Conservation (phyloP, 2,113 vertebrate genomes). For the Clupea harengus region DNA sequence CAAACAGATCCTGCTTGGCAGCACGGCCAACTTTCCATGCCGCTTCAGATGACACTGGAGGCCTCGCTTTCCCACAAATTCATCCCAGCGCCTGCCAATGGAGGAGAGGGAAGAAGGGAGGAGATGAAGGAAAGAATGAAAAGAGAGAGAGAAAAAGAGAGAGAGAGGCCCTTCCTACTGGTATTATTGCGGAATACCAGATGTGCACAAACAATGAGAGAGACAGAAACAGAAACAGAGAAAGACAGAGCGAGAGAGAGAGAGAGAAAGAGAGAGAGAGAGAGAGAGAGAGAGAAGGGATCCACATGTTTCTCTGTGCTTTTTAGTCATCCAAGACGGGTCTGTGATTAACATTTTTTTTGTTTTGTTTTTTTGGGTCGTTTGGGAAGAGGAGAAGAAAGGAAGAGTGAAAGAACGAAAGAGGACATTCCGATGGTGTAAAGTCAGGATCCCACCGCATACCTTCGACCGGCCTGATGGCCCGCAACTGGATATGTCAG, state of each 20-base stretch:
- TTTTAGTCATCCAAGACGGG: not conserved
- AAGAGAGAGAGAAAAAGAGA: not conserved
- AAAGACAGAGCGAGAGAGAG: not conserved
- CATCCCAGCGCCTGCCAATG: slow-evolving; percentile 23
- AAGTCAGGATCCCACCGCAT: not conserved
- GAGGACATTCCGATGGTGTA: not conserved
- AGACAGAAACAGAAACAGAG: not conserved
- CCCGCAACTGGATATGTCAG: not conserved
- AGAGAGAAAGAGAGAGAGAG: not conserved
- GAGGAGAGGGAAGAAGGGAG: not conserved
- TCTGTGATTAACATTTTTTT: not conserved
- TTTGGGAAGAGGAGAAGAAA: not conserved
- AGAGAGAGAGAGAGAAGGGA: not conserved
- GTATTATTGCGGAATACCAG: slow-evolving; percentile 60
- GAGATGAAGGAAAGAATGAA: slow-evolving; percentile 12
- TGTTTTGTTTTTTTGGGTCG: not conserved
- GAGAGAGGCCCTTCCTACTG: slow-evolving; percentile 32
- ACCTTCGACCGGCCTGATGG: not conserved
- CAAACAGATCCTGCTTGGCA: slow-evolving; percentile 61
- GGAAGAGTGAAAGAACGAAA: not conserved
- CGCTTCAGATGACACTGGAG: slow-evolving; percentile 57
- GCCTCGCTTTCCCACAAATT: slow-evolving; percentile 58
- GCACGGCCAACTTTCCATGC: slow-evolving; percentile 61
- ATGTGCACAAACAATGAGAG: slow-evolving; percentile 58
- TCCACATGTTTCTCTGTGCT: not conserved